Evolutionary conservation across 2,888 invertebrate genomes (phyloP).

Genomic region (Dermolepida albohirtum): DNA sequence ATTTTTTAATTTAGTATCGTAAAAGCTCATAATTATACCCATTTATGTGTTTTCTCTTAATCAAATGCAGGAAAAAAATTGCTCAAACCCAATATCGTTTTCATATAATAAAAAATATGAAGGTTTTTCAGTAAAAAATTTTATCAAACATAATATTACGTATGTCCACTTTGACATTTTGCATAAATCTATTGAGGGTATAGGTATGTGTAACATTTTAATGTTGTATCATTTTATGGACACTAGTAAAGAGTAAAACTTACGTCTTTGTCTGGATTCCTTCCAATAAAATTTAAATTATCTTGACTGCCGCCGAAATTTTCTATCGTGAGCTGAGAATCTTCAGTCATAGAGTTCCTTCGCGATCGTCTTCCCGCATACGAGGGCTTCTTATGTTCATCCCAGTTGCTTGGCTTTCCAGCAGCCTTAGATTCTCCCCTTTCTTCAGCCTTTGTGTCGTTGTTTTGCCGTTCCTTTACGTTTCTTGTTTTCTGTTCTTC

Average conservation of each 20-base stretch:
- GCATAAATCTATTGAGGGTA: too few relatives aligned
- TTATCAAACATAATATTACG: too few relatives aligned
- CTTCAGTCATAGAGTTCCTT: conserved; percentile 86
- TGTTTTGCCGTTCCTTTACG: conserved; percentile 71
- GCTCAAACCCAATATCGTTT: too few relatives aligned
- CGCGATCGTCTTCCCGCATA: conserved; percentile 88
- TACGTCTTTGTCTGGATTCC: conserved; percentile 83
- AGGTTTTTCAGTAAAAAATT: too few relatives aligned
- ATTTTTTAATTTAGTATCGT: too few relatives aligned
- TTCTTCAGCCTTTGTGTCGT: conserved; percentile 77
- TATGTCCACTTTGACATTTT: too few relatives aligned
- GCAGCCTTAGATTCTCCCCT: conserved; percentile 75
- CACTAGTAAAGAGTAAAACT: conserved; percentile 16
- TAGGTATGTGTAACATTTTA: too few relatives aligned
- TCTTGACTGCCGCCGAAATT: conserved; percentile 95
- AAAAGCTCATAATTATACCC: too few relatives aligned
- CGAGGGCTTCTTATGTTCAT: conserved; percentile 76
- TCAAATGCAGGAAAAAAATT: too few relatives aligned
- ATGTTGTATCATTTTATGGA: too few relatives aligned
- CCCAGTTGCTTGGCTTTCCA: conserved; percentile 89
- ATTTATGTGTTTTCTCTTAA: too few relatives aligned
- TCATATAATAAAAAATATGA: too few relatives aligned
- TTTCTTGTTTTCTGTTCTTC: conserved; percentile 69
- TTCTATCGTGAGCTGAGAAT: conserved; percentile 90
- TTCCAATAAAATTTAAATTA: conserved; percentile 85